Base-by-base conservation (phyloP, 1,140 invertebrate genomes). In the Dreissena rostriformis region DNA sequence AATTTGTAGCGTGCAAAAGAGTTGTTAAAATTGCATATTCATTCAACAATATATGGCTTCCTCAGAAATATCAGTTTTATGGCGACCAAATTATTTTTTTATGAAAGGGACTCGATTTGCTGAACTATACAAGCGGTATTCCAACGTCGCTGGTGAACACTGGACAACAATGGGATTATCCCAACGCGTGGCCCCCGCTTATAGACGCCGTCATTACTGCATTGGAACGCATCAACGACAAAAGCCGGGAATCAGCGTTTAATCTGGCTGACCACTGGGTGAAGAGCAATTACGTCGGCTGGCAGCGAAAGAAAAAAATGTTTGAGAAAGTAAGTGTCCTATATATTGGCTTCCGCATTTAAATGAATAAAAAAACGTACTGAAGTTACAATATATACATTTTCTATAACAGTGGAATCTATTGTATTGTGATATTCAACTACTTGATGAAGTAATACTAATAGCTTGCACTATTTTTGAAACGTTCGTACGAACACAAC, bases 111-210 rank as follows among this genome's bases (percentile, higher is more conserved):
- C 28, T 39, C 51, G 61, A 73, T 22, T 77, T 85, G 7, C 17
- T 85, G 6, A n/a, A 87, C 89, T 91, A 86, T 71, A 51, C 67
- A 4, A 96, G 96, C 17, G 97, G 97, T 14, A 96, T 98, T 66
- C 97, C 98, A 5, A 96, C 97, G 0, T 97, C 97, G 0, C 94
- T 97, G 10, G 95, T 96, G 86, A 95, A 96, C 24, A 96, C 97
- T 0, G 96, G 96, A 7, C 97, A 98, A 92, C 97, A 98, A 90
- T 98, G 98, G 98, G 98, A 99, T 93, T 98, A 96, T 85, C 98
- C 98, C 0, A 98, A 98, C 91, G 97, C 97, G 0, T 99, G 98
- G 98, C 96, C 97, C 8, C 97, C 98, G 0, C 93, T 98, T 8
- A 97, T 98, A 89, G 95, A 91, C 88, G 96, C 97, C 90, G 96